These are phyloP conservation scores for Anolis apletophallus DNA, from an alignment of 2,797 vertebrate genomes.

Conservation along the genomic window DNA sequence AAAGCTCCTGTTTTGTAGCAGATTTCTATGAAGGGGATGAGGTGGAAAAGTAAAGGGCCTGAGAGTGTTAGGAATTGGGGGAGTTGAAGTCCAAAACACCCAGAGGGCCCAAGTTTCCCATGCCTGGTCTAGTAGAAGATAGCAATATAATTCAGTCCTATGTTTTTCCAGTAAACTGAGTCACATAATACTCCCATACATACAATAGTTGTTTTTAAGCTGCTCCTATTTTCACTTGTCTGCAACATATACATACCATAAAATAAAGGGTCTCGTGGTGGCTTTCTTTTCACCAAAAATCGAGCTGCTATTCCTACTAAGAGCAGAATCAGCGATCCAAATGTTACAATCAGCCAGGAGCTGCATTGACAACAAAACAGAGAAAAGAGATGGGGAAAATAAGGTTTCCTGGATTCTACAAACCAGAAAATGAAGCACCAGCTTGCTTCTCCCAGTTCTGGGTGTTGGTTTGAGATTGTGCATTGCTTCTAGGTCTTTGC, in stretches of 20 bases:
- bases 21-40: no score
- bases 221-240: background rate
- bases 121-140: no score
- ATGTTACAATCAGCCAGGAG: conserved; percentile 82
- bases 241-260: conserved; percentile 81
- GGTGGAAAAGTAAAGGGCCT: no score
- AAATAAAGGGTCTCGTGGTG: conserved; percentile 89
- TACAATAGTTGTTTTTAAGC: background rate
- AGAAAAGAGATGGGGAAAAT: background rate
- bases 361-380: conserved; percentile 70
- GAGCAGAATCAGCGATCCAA: conserved; percentile 82
- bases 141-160: background rate
- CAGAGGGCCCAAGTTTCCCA: no score
- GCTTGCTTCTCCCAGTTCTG: background rate
- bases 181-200: background rate
- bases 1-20: no score
- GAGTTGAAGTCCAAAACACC: no score
- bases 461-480: background rate
- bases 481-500: no score
- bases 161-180: background rate
- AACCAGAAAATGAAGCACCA: background rate
- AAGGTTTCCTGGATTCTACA: background rate
- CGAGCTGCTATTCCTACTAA: conserved; percentile 80
- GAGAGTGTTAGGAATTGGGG: no score
- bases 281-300: conserved; percentile 85